Evolutionary conservation across 2,888 invertebrate species (phyloP), one percentile per base, ranked within the genome.

Genomic region (Ptilodon capucinus): DNA sequence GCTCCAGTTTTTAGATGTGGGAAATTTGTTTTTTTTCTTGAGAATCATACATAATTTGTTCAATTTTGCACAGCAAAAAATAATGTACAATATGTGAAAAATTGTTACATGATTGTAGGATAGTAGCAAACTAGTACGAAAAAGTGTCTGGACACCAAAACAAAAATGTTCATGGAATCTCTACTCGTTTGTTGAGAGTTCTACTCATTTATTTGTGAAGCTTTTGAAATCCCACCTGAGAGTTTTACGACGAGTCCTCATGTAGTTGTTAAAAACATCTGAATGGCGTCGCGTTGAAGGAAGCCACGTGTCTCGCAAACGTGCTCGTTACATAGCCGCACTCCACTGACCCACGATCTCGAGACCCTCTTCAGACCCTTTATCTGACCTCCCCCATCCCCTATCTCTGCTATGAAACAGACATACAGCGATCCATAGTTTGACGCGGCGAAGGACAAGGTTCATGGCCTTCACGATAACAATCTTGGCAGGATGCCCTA

Each of bases 281-380:
- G 44, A 55, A 60, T 55, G 42, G 44, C 38, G 39, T 46, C 18
- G 35, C 17, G 40, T 30, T 35, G 48, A 11, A 35, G 48, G 17
- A 21, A 9, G 23, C n/a, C 23, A 41, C 9, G 19, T 35, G 46
- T 51, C 47, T 47, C 41, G 42, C 32, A 52, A 64, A 62, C 55
- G 58, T 55, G 57, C 57, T 58, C 46, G 54, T 60, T 65, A 52
- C 51, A 45, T 47, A 51, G 51, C 45, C 48, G 52, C 42, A 50
- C 39, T 39, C 51, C 41, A 18, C 51, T 59, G 64, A 64, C 64
- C 54, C 46, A 14, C 32, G 44, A 46, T 44, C 48, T 51, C 44
- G 28, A 35, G 51, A 16, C 47, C 44, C 52, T 51, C 51, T 56
- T 46, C 56, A 60, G 54, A 56, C 52, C 38, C 41, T 25, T 25